A percentile compares a stretch with the other conserved stretches of the same genome.
phyloP scores from a whole-genome alignment of 2,113 vertebrate species.

The Anolis carolinensis region DNA sequence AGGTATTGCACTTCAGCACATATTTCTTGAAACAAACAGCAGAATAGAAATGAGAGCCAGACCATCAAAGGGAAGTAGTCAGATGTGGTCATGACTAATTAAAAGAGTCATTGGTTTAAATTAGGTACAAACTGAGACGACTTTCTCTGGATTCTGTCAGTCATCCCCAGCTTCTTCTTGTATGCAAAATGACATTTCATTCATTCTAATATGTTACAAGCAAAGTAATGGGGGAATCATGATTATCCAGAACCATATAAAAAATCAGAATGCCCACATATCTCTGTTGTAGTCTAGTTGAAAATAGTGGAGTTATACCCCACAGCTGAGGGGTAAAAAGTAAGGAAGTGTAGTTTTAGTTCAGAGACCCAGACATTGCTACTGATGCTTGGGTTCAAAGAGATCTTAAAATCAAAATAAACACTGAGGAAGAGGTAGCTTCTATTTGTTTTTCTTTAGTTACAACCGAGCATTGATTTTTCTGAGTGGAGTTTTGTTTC shows the following conservation, averaged over 20 bases:
- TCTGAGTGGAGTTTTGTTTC: neutral
- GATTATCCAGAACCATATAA: neutral
- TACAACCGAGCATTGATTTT: neutral
- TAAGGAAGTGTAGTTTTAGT: neutral
- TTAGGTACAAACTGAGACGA: neutral
- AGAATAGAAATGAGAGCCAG: neutral
- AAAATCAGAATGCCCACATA: neutral
- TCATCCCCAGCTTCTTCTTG: neutral
- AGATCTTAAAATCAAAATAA: neutral
- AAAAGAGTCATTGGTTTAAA: neutral
- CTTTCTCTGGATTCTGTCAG: neutral
- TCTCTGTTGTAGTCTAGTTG: neutral
- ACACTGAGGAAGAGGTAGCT: neutral
- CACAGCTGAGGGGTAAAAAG: neutral
- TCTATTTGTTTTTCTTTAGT: slow-evolving; percentile 11
- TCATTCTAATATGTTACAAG: neutral
- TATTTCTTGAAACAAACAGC: neutral
- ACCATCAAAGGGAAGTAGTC: neutral
- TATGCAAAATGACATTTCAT: neutral
- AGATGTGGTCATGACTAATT: neutral
- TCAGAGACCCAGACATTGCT: neutral
- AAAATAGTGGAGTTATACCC: neutral
- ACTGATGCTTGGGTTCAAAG: neutral
- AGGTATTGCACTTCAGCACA: neutral
- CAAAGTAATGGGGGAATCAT: neutral